Evolutionary conservation across 2,888 invertebrate genomes (phyloP), one percentile per base, ranked within the genome.

Genomic region (Argyresthia albistria): DNA sequence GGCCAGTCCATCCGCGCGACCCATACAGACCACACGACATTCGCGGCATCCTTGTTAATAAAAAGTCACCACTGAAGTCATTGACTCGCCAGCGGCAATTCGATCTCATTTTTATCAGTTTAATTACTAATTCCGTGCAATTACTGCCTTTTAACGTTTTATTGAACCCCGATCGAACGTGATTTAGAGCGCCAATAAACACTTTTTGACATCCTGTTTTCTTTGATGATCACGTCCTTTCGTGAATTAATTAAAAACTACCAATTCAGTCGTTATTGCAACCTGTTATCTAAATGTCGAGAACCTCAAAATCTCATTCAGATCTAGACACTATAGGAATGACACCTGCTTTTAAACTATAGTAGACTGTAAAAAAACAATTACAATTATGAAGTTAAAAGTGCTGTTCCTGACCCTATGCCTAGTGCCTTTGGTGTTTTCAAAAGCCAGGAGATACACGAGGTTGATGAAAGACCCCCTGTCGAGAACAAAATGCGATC

Each of bases 401-500:
- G 37, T 76, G 37, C 46, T 82, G 53, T 50, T 83, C 47, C 57
- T 76, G 53, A 62, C 67, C 16, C 59, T 76, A 39, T 67, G 66
- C 4, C 54, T 75, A 56, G 58, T 69, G 50, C 70, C 76, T 0
- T 57, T 65, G 55, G 73, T 68, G 14, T 55, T 70, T 36, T 66
- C 76, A 11, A 78, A 74, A 66, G 67, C 77, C 14, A 69, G 76
- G 58, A 25, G 25, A 25, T 25, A 25, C 47, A 61, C 81, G 39
- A 80, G 83, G 58, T 69, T 78, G 48, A 79, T 87, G 59, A 73
- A 82, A 37, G 89, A 89, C 55, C 87, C 89, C 11, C 69, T 91
- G 55, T 83, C 89, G 51, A 89, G 89, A 53, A 89, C 90, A n/a
- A 82, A 90, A 58, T 91, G 91, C 66, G 90, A 91, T 59, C 80